These are phyloP conservation scores for Callyntrura sp. DNA, from an alignment of 2,888 invertebrate species.

Conservation along the genomic window DNA sequence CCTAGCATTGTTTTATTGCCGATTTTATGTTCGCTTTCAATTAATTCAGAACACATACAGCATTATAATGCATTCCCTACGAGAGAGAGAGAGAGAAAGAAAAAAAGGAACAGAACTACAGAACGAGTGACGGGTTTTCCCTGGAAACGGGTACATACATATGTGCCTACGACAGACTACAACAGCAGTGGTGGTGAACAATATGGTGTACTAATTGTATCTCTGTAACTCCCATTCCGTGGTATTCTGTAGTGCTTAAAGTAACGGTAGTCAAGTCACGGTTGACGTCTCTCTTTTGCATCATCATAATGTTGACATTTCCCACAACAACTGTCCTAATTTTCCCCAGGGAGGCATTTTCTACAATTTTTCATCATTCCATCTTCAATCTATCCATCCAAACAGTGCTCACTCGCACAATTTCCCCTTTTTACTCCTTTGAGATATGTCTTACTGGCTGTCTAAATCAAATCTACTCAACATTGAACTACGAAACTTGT, in stretches of 20 bases:
- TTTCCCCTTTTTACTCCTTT: conserved; percentile 48
- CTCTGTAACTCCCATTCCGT: background rate
- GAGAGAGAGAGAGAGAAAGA: too few species aligned
- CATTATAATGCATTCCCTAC: background rate
- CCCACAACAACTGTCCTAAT: conserved; percentile 83
- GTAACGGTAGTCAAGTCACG: conserved; percentile 80
- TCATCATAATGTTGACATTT: conserved; percentile 84
- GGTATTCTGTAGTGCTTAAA: background rate
- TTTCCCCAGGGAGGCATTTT: conserved; percentile 83
- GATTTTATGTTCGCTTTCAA: conserved; percentile 1
- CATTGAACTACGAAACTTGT: background rate
- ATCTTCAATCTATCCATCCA: background rate
- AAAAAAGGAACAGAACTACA: too few species aligned
- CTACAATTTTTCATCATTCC: conserved; percentile 64
- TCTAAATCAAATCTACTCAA: conserved; percentile 7
- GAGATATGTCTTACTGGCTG: conserved; percentile 24
- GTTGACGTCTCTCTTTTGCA: conserved; percentile 82
- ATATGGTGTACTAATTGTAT: conserved; percentile 24
- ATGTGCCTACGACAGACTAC: background rate
- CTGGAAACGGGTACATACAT: background rate
- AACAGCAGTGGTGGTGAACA: background rate
- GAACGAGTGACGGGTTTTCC: background rate
- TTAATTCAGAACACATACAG: conserved; percentile 4
- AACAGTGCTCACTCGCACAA: conserved; percentile 18
- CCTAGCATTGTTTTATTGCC: conserved; percentile 7